Conservation (phyloP, 2,113 vertebrate genomes). For the Charadrius vociferus region DNA sequence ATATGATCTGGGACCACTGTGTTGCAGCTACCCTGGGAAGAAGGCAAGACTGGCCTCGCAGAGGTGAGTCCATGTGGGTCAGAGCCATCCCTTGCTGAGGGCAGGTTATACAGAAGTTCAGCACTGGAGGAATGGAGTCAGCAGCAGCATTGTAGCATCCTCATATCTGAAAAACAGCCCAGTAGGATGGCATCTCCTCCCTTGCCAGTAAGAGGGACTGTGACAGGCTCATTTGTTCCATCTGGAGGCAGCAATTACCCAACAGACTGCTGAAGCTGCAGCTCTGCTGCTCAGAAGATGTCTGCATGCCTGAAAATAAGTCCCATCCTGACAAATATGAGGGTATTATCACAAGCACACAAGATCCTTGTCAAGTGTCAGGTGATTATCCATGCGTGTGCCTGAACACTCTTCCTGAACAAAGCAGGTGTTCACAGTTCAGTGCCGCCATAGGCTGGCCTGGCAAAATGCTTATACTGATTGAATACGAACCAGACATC, state of each 20-base stretch:
- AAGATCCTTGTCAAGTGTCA: not conserved
- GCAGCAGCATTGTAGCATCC: not conserved
- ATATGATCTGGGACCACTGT: fast-evolving
- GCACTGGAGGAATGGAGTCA: not conserved
- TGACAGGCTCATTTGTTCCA: fast-evolving
- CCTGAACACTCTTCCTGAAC: not conserved
- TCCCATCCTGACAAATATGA: not conserved
- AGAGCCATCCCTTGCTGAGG: not conserved
- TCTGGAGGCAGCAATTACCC: not conserved
- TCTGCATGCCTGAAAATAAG: fast-evolving
- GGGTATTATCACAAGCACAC: not conserved
- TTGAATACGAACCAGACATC: conserved; percentile 48
- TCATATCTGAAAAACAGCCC: not conserved
- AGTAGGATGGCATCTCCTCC: not conserved
- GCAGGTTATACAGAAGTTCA: not conserved
- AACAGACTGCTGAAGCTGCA: not conserved
- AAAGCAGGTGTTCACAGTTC: not conserved
- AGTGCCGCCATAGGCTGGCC: not conserved
- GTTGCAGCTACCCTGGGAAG: not conserved
- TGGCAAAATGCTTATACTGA: not conserved
- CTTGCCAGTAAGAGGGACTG: fast-evolving
- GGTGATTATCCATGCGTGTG: not conserved
- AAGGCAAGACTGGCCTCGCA: not conserved
- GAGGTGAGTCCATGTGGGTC: not conserved
- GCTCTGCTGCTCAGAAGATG: fast-evolving